Evolutionary conservation across 2,797 vertebrate genomes (phyloP).

Genomic region (Carduelis carduelis): DNA sequence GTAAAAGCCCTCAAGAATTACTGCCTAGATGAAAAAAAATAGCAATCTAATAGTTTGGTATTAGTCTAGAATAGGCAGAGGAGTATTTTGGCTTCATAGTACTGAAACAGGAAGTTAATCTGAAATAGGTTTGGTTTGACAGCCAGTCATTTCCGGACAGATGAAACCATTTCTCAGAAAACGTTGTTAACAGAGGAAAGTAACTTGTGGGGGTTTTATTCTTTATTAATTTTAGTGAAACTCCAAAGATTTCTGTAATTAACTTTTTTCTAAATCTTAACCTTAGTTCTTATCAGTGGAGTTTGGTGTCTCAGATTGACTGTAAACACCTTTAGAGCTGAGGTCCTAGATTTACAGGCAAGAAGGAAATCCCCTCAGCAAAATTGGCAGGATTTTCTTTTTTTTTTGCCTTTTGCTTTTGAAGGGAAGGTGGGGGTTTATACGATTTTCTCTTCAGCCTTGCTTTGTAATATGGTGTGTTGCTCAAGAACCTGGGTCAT

Average conservation of each 20-base stretch:
- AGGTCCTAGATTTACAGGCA: background rate
- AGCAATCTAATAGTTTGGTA: background rate
- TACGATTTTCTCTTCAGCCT: background rate
- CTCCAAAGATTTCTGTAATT: background rate
- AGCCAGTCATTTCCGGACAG: slow-evolving; percentile 71
- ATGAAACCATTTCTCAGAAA: slow-evolving; percentile 75
- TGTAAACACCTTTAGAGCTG: background rate
- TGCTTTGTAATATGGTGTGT: background rate
- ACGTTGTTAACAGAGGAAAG: slow-evolving; percentile 29
- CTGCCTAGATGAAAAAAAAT: background rate
- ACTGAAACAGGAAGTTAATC: slow-evolving; percentile 74
- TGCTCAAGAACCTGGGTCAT: background rate
- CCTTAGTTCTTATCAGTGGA: background rate
- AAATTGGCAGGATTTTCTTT: background rate
- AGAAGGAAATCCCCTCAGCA: background rate
- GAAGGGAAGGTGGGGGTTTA: background rate
- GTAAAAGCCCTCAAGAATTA: background rate
- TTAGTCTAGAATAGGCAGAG: background rate
- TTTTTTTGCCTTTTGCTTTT: background rate
- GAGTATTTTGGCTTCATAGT: background rate
- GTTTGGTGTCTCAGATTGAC: background rate
- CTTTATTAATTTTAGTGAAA: background rate
- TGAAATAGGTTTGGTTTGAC: slow-evolving; percentile 61
- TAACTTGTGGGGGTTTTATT: background rate
- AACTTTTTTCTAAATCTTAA: background rate